Evolutionary conservation across 2,888 invertebrate genomes (phyloP), one percentile per base, ranked within the genome.

Genomic region (Malacosoma neustria): DNA sequence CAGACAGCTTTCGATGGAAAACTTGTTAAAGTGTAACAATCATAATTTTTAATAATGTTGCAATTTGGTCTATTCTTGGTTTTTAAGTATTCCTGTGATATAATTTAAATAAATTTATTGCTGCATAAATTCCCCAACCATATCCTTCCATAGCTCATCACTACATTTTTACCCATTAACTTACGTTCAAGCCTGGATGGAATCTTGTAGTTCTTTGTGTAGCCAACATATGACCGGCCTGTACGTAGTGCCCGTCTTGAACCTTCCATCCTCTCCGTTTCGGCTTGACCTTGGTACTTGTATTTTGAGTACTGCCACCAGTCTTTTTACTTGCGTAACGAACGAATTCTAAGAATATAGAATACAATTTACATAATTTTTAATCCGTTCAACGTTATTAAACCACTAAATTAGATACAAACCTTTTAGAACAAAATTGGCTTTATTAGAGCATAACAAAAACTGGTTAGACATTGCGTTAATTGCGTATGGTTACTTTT

Each of bases 121-220:
- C n/a, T n/a, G n/a, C n/a, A n/a, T n/a, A n/a, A n/a, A n/a, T n/a
- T n/a, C n/a, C n/a, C n/a, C n/a, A n/a, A n/a, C n/a, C n/a, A n/a
- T n/a, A n/a, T n/a, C n/a, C n/a, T n/a, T n/a, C n/a, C n/a, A n/a
- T n/a, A n/a, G n/a, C n/a, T n/a, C n/a, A n/a, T n/a, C n/a, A n/a
- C n/a, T n/a, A n/a, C n/a, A n/a, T n/a, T n/a, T n/a, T n/a, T n/a
- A n/a, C n/a, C n/a, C n/a, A n/a, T n/a, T n/a, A 11, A 68, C 84
- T 72, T 72, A 94, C 94, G 80, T 94, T 91, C 37, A 94, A 68
- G 6, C 94, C 94, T 4, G 95, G 94, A 73, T 94, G 94, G 64
- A 93, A 95, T 37, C 94, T 84, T 0, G 91, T 75, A 2, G 72
- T 89, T 35, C 88, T 73, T 67, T 95, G 95, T 0, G 90, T 89